Percentiles rank a stretch among this genome's conserved stretches.
Evolutionary conservation across 2,113 vertebrate genomes (phyloP).

Genomic region (Ptychochromis oligacanthus): DNA sequence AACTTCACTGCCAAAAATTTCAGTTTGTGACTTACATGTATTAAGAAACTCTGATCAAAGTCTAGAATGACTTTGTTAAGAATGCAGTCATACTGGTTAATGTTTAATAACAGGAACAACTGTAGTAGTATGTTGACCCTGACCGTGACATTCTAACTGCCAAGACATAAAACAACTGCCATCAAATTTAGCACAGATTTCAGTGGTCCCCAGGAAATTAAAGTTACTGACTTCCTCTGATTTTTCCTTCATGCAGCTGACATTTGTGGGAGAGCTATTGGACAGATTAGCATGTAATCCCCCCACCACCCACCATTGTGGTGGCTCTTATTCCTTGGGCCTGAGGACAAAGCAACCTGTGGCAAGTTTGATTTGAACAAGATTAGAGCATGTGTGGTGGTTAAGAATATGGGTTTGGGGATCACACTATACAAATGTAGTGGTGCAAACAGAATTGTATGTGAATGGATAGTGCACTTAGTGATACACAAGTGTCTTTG

Average conservation of each 20-base stretch:
- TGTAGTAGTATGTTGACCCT: background rate
- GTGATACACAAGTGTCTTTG: background rate
- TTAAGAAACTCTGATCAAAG: background rate
- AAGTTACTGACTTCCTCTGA: accelerated
- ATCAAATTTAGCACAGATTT: accelerated
- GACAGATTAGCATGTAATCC: no score
- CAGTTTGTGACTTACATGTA: accelerated
- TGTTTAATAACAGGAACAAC: background rate
- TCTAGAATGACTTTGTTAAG: accelerated
- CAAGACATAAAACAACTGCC: background rate
- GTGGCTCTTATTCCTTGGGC: no score
- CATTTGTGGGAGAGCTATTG: background rate
- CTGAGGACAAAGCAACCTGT: no score
- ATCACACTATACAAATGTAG: accelerated
- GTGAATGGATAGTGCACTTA: no score
- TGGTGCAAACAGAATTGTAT: accelerated
- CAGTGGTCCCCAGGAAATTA: background rate
- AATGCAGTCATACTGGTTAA: background rate
- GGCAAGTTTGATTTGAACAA: no score
- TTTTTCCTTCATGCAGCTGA: background rate
- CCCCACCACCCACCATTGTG: no score
- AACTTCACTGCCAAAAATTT: background rate
- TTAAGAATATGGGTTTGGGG: no score
- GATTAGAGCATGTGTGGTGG: no score
- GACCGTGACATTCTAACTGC: accelerated